phyloP scores from a whole-genome alignment of 2,888 invertebrate species.

The Bombylius discolor region DNA sequence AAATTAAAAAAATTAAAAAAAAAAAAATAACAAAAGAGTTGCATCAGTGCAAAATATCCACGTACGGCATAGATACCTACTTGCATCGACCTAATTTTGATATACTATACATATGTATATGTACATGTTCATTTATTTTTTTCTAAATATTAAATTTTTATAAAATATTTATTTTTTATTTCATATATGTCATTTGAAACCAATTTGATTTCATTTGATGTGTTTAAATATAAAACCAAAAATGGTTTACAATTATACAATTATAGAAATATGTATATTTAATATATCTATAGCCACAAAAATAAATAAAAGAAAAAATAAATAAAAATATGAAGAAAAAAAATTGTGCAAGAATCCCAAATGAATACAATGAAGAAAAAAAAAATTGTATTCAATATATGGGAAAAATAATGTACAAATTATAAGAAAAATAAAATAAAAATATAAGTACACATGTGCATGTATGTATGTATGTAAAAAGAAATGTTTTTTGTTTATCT shows the following conservation, averaged over 20 bases:
- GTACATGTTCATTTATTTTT: neutral
- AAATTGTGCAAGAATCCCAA: neutral
- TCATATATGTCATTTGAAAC: neutral
- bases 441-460: too few species aligned
- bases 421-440: too few species aligned
- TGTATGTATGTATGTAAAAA: too few species aligned
- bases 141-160: neutral
- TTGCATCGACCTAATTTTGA: neutral
- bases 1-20: neutral
- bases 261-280: too few species aligned
- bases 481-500: too few species aligned
- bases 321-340: neutral
- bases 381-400: neutral
- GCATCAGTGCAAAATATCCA: neutral
- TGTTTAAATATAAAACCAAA: neutral
- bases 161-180: neutral
- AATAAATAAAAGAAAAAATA: too few species aligned
- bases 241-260: neutral
- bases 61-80: neutral
- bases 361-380: neutral
- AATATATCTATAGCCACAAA: too few species aligned
- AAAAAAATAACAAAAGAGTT: neutral
- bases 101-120: too few species aligned
- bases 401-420: too few species aligned
- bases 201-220: neutral